Evolutionary conservation across 2,797 vertebrate species (phyloP).

Genomic region (Acropternis orthonyx): DNA sequence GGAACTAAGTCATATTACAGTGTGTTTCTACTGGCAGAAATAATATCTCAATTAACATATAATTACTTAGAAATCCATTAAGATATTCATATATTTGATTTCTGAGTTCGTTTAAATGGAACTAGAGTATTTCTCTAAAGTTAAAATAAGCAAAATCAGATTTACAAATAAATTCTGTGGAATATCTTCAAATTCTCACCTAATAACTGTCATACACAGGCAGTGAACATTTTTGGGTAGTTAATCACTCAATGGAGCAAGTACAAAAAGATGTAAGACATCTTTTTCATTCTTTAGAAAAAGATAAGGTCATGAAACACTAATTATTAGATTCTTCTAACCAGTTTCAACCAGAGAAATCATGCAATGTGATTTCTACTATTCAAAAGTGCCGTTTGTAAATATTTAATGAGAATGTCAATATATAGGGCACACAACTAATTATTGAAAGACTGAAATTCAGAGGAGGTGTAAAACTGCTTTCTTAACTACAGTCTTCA

Average conservation of each 20-base stretch:
- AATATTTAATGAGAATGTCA: not conserved
- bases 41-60: not conserved
- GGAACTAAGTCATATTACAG: not conserved
- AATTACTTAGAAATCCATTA: not conserved
- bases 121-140: not conserved
- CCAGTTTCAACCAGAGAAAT: not conserved
- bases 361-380: not conserved
- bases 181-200: not conserved
- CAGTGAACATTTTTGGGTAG: not conserved
- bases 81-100: not conserved
- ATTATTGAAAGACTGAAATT: not conserved
- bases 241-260: not conserved
- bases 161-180: not conserved
- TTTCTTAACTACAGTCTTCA: not conserved
- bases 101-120: not conserved
- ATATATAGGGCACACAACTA: not conserved
- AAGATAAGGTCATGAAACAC: not conserved
- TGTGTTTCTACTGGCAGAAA: not conserved
- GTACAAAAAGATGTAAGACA: not conserved
- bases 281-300: not conserved
- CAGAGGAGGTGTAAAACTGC: not conserved
- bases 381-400: not conserved
- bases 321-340: not conserved
- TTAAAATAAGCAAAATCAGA: not conserved
- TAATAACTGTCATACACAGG: not conserved